phyloP scores from a whole-genome alignment of 2,797 vertebrate species.

The Diceros bicornis region DNA sequence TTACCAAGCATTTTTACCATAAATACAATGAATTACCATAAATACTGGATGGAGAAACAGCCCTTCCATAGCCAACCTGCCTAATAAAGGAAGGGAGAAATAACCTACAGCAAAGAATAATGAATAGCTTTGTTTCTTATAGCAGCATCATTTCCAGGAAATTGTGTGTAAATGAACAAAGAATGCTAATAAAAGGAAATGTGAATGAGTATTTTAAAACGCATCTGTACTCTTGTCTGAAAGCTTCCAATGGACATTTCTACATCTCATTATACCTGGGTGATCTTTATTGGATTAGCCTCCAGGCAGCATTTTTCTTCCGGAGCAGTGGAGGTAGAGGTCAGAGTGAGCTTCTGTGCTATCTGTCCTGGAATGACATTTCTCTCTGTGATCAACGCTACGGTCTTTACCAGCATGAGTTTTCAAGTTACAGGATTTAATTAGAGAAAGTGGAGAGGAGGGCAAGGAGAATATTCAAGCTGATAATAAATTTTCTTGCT shows the following conservation, averaged over 20 bases:
- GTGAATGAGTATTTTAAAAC: neutral
- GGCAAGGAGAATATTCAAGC: neutral
- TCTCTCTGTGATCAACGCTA: conserved; percentile 47
- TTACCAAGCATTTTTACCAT: neutral
- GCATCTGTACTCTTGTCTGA: neutral
- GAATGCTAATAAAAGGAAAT: neutral
- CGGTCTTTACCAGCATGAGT: neutral
- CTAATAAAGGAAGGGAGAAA: neutral
- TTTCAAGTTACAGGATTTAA: conserved; percentile 24
- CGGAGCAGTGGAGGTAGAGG: neutral
- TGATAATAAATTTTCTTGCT: neutral
- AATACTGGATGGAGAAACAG: neutral
- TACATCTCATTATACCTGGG: neutral
- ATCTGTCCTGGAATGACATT: neutral
- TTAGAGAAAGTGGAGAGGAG: conserved; percentile 9
- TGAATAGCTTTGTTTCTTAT: neutral
- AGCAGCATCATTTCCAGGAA: neutral
- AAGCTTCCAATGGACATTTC: neutral
- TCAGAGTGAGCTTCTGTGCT: neutral
- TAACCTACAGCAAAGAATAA: neutral
- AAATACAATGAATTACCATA: no score
- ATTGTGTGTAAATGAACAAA: neutral
- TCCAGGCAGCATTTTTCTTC: neutral
- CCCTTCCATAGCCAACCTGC: fast-evolving
- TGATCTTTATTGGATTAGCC: neutral